These are phyloP conservation scores for Hyperopisus bebe DNA, from an alignment of 2,113 vertebrate species.

Conservation along the genomic window DNA sequence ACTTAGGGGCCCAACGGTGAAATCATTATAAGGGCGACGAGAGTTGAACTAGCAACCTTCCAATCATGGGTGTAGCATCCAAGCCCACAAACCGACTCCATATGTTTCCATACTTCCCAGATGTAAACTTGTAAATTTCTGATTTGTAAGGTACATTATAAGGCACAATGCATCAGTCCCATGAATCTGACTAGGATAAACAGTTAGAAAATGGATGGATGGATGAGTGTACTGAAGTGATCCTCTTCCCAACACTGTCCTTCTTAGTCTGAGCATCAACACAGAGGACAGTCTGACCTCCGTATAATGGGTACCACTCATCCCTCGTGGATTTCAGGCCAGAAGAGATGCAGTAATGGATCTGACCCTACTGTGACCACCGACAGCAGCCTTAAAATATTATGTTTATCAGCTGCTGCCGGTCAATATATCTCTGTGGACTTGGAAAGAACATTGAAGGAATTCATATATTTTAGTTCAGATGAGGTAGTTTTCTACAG, in stretches of 20 bases:
- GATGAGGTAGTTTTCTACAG: background rate
- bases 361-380: background rate
- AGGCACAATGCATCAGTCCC: background rate
- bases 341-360: background rate
- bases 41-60: background rate
- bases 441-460: background rate
- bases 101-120: background rate
- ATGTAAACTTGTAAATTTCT: background rate
- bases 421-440: background rate
- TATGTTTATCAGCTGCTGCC: background rate
- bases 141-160: background rate
- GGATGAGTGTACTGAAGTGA: background rate
- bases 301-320: slow-evolving; percentile 9
- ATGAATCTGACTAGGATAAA: background rate
- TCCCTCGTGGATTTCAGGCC: background rate
- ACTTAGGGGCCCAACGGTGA: background rate
- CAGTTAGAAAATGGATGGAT: background rate
- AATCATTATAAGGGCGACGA: background rate
- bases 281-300: background rate
- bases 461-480: background rate
- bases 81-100: background rate
- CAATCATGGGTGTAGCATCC: background rate
- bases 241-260: background rate
- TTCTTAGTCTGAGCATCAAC: background rate
- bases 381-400: background rate